Percentiles rank a stretch among this genome's conserved stretches.
Conservation (phyloP, 2,888 invertebrate genomes). For the Acrobasis suavella region DNA sequence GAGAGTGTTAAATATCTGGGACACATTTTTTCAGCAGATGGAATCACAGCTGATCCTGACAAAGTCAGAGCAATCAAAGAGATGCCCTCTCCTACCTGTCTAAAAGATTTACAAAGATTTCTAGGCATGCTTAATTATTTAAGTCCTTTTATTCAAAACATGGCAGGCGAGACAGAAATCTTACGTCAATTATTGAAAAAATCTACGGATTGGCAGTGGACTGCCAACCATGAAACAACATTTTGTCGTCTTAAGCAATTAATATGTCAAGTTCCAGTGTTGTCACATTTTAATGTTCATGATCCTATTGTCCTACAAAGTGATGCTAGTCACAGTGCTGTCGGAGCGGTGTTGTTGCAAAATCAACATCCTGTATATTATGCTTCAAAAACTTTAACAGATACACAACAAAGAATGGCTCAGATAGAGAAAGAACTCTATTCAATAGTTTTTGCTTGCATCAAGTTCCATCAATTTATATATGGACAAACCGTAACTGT, state of each 20-base stretch:
- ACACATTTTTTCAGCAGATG: constrained; percentile 27
- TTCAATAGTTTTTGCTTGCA: constrained; percentile 33
- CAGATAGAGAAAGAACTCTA: constrained; percentile 36
- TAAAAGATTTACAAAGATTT: constrained; percentile 26
- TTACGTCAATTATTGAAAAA: constrained; percentile 27
- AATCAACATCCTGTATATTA: constrained; percentile 28
- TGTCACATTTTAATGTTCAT: constrained; percentile 26
- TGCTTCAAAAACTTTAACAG: constrained; percentile 29
- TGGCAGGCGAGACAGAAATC: constrained; percentile 9
- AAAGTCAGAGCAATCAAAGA: constrained; percentile 31
- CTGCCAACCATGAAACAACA: constrained; percentile 21
- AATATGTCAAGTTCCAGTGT: constrained; percentile 28
- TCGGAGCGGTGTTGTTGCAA: constrained; percentile 25
- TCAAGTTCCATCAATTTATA: constrained; percentile 30
- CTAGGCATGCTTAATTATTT: constrained; percentile 29
- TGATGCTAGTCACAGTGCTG: constrained; percentile 25
- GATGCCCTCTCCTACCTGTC: constrained; percentile 26
- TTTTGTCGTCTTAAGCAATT: constrained; percentile 18
- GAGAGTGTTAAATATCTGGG: constrained; percentile 31
- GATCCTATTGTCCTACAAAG: constrained; percentile 24
- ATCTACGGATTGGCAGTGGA: constrained; percentile 27
- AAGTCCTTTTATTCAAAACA: constrained; percentile 27
- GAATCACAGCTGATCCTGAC: constrained; percentile 27
- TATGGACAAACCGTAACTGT: constrained; percentile 31
- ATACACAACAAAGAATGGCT: constrained; percentile 25